Base-by-base conservation (phyloP, 1,140 invertebrate species). In the Cylas formicarius region DNA sequence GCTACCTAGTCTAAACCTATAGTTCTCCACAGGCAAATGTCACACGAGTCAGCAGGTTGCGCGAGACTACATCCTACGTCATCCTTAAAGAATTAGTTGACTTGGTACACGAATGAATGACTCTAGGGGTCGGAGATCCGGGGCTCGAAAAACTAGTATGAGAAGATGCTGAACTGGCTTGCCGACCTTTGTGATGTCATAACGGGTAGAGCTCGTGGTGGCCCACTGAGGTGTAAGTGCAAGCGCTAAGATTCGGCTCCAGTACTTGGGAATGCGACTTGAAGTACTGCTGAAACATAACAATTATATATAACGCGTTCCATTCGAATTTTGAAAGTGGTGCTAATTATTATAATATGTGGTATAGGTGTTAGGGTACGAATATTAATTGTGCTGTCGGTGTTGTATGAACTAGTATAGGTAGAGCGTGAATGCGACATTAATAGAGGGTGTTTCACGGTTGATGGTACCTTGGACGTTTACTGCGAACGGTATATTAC, bases 191-290 rank as follows among this genome's bases (percentile, higher is more conserved):
- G 41, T 58, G 57, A 29, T 52, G 63, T 65, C 63, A 65, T 57
- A 65, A 61, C 9, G 60, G 60, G 37, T 62, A 59, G 9, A 65
- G 50, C 36, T 65, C 63, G 19, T 63, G 63, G 55, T 63, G 58
- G 11, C 60, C 58, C 5, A 62, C 63, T 14, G 61, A 61, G 10
- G 63, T 56, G 42, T 65, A 65, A 13, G 60, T 65, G 35, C 54
- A 60, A 4, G 60, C 55, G 13, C 56, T 57, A 8, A 52, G 37
- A 9, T 52, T 60, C 24, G 53, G 41, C 27, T 59, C 56, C 20
- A 63, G 48, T 11, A 48, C 46, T 48, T 48, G 46, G 10, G 54
- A 45, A 40, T 59, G 55, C 7, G 60, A 56, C 27, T 64, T 64
- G 49, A 60, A 60, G 37, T 60, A 56, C 52, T 63, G 58, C 44